phyloP scores from a whole-genome alignment of 2,888 invertebrate genomes.

The Escarpia spicata region DNA sequence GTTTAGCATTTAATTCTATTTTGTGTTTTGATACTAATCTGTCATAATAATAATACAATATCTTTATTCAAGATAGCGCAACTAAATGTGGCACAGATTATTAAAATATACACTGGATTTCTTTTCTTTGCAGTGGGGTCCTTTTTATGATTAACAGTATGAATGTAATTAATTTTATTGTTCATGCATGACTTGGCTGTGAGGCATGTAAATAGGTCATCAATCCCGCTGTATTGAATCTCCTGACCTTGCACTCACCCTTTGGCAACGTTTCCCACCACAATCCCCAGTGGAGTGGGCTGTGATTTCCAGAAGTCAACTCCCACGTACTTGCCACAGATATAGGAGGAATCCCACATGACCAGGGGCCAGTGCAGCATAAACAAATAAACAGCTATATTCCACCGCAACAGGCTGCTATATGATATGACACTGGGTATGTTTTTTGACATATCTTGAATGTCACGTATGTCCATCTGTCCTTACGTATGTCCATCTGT shows the following conservation, averaged over 20 bases:
- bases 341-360: background rate
- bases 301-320: background rate
- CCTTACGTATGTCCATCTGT: background rate
- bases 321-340: background rate
- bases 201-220: background rate
- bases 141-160: background rate
- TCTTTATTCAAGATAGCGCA: too few relatives aligned
- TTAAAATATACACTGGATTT: too few relatives aligned
- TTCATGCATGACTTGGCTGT: background rate
- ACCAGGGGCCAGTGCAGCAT: background rate
- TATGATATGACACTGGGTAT: background rate
- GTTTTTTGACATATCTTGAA: background rate
- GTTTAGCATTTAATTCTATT: background rate
- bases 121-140: too few relatives aligned
- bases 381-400: background rate
- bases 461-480: background rate
- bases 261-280: background rate
- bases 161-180: background rate
- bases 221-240: background rate
- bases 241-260: background rate
- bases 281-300: background rate
- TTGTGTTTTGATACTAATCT: background rate
- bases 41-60: too few relatives aligned
- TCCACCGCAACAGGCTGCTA: background rate
- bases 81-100: too few relatives aligned